Conservation (phyloP, 2,113 vertebrate species). For the Microtus richardsoni region DNA sequence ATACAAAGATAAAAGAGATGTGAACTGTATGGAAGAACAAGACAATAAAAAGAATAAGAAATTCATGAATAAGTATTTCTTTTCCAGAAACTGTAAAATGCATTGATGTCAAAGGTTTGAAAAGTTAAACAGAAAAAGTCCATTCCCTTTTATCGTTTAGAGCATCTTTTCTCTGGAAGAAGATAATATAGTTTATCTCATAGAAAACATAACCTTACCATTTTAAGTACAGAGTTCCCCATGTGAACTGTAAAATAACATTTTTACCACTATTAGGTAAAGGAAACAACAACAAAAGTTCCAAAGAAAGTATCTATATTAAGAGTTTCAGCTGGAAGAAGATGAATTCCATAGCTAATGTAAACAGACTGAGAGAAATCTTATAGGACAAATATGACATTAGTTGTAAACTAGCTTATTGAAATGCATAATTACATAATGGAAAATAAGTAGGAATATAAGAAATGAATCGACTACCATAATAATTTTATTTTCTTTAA, state of each 20-base stretch:
- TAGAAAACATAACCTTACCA: neutral
- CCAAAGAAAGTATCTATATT: neutral
- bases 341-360: neutral
- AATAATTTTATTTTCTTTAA: constrained; percentile 35
- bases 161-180: neutral
- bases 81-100: neutral
- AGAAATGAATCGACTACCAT: neutral
- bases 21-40: neutral
- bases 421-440: constrained; percentile 52
- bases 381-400: constrained; percentile 17
- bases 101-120: neutral
- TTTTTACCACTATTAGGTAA: neutral
- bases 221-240: neutral
- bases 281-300: neutral
- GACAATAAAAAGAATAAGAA: neutral
- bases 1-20: neutral
- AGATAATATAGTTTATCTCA: neutral
- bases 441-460: neutral
- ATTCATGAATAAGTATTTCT: neutral
- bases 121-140: neutral
- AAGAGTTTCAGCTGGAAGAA: neutral
- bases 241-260: neutral
- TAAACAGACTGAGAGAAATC: neutral
- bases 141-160: neutral
- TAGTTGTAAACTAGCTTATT: constrained; percentile 17